These are phyloP conservation scores for Mantis religiosa DNA, from an alignment of 2,888 invertebrate species.

Conservation along the genomic window DNA sequence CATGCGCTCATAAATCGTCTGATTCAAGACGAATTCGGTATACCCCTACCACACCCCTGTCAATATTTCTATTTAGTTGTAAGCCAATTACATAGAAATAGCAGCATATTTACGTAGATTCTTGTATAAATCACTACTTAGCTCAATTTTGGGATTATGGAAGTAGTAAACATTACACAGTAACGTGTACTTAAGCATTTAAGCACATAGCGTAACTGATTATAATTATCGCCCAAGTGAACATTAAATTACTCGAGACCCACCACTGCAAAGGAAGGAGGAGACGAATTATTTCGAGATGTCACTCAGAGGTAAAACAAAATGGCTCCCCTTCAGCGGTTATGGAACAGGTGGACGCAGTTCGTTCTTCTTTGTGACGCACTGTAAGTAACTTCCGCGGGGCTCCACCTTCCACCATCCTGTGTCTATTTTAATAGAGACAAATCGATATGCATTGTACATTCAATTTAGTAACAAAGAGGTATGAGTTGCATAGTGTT, in stretches of 20 bases:
- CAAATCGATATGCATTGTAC: neutral
- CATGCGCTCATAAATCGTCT: too few relatives aligned
- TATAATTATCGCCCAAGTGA: neutral
- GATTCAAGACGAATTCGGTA: too few relatives aligned
- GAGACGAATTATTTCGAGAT: neutral
- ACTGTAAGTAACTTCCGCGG: neutral
- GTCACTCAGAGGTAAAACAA: neutral
- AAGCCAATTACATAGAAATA: too few relatives aligned
- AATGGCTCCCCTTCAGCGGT: neutral
- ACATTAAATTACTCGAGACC: neutral
- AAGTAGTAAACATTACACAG: too few relatives aligned
- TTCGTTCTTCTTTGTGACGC: neutral
- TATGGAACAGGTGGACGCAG: neutral
- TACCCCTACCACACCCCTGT: too few relatives aligned
- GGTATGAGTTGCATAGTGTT: neutral
- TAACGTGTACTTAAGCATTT: neutral
- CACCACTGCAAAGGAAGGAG: neutral
- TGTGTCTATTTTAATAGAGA: neutral
- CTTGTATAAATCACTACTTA: too few relatives aligned
- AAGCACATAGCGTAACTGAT: neutral
- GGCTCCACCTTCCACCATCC: neutral
- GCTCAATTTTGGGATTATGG: too few relatives aligned
- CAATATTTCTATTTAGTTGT: too few relatives aligned
- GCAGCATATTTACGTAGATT: too few relatives aligned
- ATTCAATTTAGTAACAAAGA: neutral